These are phyloP conservation scores for Gobiocypris rarus DNA, from an alignment of 2,113 vertebrate species.

Conservation along the genomic window DNA sequence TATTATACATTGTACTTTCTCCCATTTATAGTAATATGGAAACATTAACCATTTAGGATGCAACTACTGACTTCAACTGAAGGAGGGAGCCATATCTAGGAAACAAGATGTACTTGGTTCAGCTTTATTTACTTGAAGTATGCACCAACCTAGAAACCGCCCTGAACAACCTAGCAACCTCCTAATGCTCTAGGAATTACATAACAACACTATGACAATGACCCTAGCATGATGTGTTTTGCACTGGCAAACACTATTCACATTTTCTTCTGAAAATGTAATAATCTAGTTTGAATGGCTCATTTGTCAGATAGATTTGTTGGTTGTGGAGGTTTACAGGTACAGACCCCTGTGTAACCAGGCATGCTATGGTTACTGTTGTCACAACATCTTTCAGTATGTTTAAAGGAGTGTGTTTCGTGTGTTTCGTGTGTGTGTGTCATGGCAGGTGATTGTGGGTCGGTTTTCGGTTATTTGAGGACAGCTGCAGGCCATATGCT, in stretches of 20 bases:
- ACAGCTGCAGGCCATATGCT: slow-evolving; percentile 66
- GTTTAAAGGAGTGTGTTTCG: slow-evolving; percentile 45
- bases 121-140: no score
- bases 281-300: background rate
- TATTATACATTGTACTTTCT: no score
- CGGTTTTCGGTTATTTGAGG: slow-evolving; percentile 49
- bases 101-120: no score
- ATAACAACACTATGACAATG: slow-evolving; percentile 4
- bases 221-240: background rate
- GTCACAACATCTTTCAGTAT: slow-evolving; percentile 53
- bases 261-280: background rate
- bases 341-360: slow-evolving; percentile 45
- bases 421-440: slow-evolving; percentile 27
- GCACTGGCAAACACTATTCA: background rate
- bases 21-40: no score
- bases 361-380: slow-evolving; percentile 61
- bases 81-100: no score
- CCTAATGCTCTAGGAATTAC: background rate
- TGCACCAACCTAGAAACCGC: background rate
- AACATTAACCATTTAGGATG: no score
- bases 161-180: background rate
- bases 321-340: slow-evolving; percentile 35
- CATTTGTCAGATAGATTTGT: background rate
- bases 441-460: slow-evolving; percentile 58
- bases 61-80: no score